Conservation (phyloP, 2,888 invertebrate species). For the Drosophila picticornis region DNA sequence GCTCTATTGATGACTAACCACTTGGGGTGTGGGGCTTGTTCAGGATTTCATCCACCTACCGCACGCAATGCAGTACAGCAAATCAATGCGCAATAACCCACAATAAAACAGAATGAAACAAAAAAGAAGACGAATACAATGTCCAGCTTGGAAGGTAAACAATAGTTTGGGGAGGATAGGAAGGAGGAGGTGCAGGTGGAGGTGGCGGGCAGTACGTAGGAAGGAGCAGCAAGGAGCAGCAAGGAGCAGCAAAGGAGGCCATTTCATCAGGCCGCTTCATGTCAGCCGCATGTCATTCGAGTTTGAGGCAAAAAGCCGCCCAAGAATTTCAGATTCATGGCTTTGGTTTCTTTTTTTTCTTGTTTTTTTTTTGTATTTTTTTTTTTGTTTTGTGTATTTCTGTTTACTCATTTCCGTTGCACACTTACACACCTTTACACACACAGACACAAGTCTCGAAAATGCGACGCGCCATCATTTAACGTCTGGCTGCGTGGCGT, state of each 20-base stretch:
- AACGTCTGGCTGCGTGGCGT: slow-evolving; percentile 63
- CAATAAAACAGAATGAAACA: slow-evolving; percentile 14
- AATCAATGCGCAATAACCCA: slow-evolving; percentile 62
- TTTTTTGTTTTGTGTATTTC: slow-evolving; percentile 39
- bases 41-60: slow-evolving; percentile 48
- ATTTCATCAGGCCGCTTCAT: slow-evolving; percentile 50
- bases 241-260: slow-evolving; percentile 15
- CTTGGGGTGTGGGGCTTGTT: background rate
- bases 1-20: slow-evolving; percentile 45
- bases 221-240: background rate
- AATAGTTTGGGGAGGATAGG: background rate
- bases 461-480: slow-evolving; percentile 70
- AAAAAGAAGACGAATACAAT: slow-evolving; percentile 29
- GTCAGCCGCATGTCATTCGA: slow-evolving; percentile 74
- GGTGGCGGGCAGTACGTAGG: background rate
- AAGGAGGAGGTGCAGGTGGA: background rate
- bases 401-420: slow-evolving; percentile 76
- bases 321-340: slow-evolving; percentile 77
- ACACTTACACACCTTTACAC: slow-evolving; percentile 37
- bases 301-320: slow-evolving; percentile 56
- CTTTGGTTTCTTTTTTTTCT: slow-evolving; percentile 45
- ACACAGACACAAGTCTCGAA: slow-evolving; percentile 17
- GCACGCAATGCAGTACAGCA: slow-evolving; percentile 63
- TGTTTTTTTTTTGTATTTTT: background rate
- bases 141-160: slow-evolving; percentile 38